phyloP scores from a whole-genome alignment of 2,888 invertebrate species.

The Drosophila paranaensis region DNA sequence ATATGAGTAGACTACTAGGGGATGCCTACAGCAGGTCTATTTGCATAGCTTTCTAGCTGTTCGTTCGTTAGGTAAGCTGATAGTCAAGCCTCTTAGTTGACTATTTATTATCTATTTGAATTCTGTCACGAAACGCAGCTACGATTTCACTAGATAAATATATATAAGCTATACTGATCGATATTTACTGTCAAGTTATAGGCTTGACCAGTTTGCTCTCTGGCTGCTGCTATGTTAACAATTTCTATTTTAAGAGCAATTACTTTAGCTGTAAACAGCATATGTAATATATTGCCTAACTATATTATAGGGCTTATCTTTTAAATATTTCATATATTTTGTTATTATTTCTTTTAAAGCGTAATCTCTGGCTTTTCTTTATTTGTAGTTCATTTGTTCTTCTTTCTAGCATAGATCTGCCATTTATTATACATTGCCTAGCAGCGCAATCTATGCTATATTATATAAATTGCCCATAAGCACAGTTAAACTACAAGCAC shows the following conservation, averaged over 20 bases:
- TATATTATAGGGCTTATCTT: background rate
- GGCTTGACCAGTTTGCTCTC: conserved; percentile 1
- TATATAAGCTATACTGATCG: background rate
- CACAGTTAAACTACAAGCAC: background rate
- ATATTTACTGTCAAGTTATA: conserved; percentile 3
- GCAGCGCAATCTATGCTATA: background rate
- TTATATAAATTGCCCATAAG: background rate
- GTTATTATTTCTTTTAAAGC: background rate
- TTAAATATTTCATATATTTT: background rate
- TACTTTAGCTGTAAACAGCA: background rate
- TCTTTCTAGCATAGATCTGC: background rate
- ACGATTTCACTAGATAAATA: background rate
- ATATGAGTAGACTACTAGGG: background rate
- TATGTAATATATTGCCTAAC: background rate
- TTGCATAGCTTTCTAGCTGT: background rate
- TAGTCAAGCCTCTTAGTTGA: background rate
- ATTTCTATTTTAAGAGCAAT: background rate
- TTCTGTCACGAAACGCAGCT: background rate
- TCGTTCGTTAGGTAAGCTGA: conserved; percentile 7
- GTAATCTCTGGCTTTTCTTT: background rate
- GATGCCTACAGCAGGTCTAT: conserved; percentile 1
- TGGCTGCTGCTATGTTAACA: background rate
- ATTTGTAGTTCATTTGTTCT: background rate
- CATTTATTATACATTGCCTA: background rate
- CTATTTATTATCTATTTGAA: background rate